Evolutionary conservation across 2,797 vertebrate genomes (phyloP).

Genomic region (Syngnathus acus): DNA sequence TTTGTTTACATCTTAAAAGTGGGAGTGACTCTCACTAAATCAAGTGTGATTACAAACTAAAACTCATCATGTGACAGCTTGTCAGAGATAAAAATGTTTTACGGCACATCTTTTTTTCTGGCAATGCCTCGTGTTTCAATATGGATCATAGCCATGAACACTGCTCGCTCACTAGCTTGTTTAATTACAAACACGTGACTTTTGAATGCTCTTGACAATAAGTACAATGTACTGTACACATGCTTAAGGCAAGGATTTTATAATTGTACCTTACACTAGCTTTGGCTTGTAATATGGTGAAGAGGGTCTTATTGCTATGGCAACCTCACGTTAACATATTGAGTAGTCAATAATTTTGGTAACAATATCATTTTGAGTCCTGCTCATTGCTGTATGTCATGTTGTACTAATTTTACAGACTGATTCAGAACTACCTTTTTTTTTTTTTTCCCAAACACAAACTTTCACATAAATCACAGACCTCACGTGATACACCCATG

Average conservation of each 20-base stretch:
- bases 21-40: not conserved
- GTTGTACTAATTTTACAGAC: not conserved
- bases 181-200: constrained; percentile 42
- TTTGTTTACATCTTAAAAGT: constrained; percentile 5
- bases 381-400: not conserved
- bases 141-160: constrained; percentile 11
- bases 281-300: not conserved
- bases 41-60: constrained; percentile 5
- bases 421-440: not conserved
- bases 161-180: constrained; percentile 36
- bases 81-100: constrained; percentile 5
- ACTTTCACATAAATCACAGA: not conserved
- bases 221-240: not conserved
- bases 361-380: not conserved
- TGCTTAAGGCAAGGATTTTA: not conserved
- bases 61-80: not conserved
- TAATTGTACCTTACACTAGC: not conserved
- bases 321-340: not conserved
- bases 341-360: not conserved
- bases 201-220: constrained; percentile 6
- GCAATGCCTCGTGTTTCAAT: not conserved
- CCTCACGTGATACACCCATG: constrained; percentile 12
- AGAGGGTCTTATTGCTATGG: not conserved
- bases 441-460: too few relatives aligned
- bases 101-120: not conserved